Evolutionary conservation across 2,113 vertebrate genomes (phyloP).

Genomic region (Nanorana parkeri): DNA sequence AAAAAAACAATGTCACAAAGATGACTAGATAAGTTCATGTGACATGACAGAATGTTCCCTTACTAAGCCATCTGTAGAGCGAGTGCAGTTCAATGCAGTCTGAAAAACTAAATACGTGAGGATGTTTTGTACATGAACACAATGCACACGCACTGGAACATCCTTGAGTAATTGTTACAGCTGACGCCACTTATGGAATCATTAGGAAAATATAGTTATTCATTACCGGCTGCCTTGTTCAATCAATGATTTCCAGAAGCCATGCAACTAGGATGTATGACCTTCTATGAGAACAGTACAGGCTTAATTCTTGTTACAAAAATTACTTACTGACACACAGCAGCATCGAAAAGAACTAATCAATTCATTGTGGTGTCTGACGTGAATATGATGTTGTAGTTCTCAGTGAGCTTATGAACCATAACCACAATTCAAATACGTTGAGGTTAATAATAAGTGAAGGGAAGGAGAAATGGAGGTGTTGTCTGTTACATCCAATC

Average conservation of each 20-base stretch:
- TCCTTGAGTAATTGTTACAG: slow-evolving; percentile 22
- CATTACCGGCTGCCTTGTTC: slow-evolving; percentile 13
- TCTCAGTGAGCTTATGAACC: neutral
- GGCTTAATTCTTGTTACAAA: neutral
- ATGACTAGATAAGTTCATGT: neutral
- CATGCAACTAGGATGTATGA: neutral
- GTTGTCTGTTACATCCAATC: no score
- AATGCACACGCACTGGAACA: slow-evolving; percentile 23
- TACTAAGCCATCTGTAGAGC: neutral
- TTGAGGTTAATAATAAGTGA: no score
- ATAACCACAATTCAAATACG: no score
- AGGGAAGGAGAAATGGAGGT: no score
- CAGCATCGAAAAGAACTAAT: neutral
- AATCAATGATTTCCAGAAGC: slow-evolving; percentile 20
- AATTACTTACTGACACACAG: neutral
- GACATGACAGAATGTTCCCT: neutral
- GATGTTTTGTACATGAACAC: neutral
- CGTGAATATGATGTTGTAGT: neutral
- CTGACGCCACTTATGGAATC: slow-evolving; percentile 26
- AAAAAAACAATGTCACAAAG: no score
- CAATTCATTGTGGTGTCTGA: neutral
- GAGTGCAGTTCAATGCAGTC: neutral
- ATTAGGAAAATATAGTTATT: slow-evolving; percentile 7
- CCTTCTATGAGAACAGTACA: slow-evolving; percentile 4
- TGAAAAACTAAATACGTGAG: neutral